Percentiles rank a stretch among this genome's conserved stretches.
Conservation (phyloP, 1,140 invertebrate genomes). For the Aphaenogaster floridana region DNA sequence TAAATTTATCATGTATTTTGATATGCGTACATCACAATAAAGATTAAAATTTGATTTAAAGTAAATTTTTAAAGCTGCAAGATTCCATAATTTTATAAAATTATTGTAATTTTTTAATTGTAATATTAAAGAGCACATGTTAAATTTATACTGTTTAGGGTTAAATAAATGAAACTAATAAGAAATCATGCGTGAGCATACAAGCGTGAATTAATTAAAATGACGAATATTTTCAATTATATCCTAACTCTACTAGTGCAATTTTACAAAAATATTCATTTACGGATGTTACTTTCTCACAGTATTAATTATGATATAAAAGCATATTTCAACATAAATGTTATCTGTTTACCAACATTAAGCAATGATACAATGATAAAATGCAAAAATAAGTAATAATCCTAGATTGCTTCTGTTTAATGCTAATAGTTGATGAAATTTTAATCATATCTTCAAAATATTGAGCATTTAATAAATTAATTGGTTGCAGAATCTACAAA, state of each 20-base stretch:
- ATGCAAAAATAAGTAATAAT: not conserved
- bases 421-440: constrained; percentile 14
- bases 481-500: constrained; percentile 3
- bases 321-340: constrained; percentile 4
- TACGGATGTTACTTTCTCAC: constrained; percentile 26
- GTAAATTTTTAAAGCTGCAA: not conserved
- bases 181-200: not conserved
- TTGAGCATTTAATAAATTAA: not conserved
- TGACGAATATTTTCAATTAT: not conserved
- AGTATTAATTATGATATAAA: constrained; percentile 44
- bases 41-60: constrained; percentile 4
- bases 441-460: constrained; percentile 19
- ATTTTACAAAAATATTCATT: constrained; percentile 54
- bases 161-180: constrained; percentile 42
- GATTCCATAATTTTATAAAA: constrained; percentile 2
- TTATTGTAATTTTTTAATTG: not conserved
- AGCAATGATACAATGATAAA: not conserved
- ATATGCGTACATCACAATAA: not conserved
- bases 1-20: not conserved
- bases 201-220: constrained; percentile 26
- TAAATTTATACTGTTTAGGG: constrained; percentile 48
- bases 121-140: constrained; percentile 1
- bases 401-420: constrained; percentile 3
- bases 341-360: constrained; percentile 3
- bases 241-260: not conserved